Conservation (phyloP, 2,888 invertebrate species). For the Hyposoter dolosus region DNA sequence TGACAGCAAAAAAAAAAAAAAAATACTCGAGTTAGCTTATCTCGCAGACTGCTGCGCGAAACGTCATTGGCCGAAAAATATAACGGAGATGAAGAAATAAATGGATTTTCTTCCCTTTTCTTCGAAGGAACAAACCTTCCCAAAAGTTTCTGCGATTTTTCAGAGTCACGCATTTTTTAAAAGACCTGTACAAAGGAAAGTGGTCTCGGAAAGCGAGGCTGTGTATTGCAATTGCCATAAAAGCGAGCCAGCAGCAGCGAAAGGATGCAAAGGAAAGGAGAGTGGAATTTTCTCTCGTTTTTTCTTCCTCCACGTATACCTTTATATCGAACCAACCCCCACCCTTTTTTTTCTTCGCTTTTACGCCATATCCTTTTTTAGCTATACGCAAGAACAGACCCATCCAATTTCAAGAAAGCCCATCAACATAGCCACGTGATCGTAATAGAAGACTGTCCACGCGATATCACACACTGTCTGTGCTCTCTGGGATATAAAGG, state of each 20-base stretch:
- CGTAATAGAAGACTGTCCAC: slow-evolving; percentile 42
- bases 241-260: neutral
- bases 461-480: slow-evolving; percentile 38
- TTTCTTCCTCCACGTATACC: slow-evolving; percentile 26
- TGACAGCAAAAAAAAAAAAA: neutral
- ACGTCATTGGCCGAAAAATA: slow-evolving; percentile 10
- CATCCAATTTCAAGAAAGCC: slow-evolving; percentile 68
- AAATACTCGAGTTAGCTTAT: slow-evolving; percentile 22
- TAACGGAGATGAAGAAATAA: neutral
- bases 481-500: slow-evolving; percentile 1
- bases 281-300: slow-evolving; percentile 32
- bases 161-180: slow-evolving; percentile 37
- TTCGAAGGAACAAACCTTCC: too few relatives aligned
- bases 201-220: slow-evolving; percentile 37
- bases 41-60: neutral
- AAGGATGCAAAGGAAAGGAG: slow-evolving; percentile 25
- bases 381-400: slow-evolving; percentile 50
- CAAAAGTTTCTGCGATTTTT: neutral
- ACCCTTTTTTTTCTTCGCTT: slow-evolving; percentile 8
- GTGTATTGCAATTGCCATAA: slow-evolving; percentile 42
- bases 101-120: too few relatives aligned
- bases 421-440: slow-evolving; percentile 62
- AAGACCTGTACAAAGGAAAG: slow-evolving; percentile 21
- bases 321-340: neutral
- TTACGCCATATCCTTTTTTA: slow-evolving; percentile 25